Percentiles rank a stretch among this genome's conserved stretches.
These are phyloP conservation scores for Eugnorisma glareosa DNA, from an alignment of 2,888 invertebrate species.

Conservation along the genomic window DNA sequence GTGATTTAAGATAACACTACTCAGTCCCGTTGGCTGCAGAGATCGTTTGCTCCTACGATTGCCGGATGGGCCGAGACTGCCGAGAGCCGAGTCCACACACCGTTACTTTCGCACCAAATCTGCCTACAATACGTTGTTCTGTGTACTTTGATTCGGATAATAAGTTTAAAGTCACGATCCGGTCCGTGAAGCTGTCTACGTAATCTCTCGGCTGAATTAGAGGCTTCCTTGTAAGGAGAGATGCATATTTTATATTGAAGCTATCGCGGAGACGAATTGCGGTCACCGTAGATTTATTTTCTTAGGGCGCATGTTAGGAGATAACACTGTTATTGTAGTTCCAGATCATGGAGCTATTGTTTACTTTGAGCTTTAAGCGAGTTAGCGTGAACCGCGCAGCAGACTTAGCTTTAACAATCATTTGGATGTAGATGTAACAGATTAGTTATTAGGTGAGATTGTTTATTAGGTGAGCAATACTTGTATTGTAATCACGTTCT, in stretches of 20 bases:
- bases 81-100: conserved; percentile 74
- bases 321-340: conserved; percentile 61
- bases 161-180: conserved; percentile 88
- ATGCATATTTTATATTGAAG: conserved; percentile 80
- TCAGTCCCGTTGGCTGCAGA: conserved; percentile 83
- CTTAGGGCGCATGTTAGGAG: conserved; percentile 43
- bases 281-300: conserved; percentile 76
- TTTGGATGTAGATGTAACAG: neutral
- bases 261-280: conserved; percentile 75
- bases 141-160: conserved; percentile 87
- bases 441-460: too few species aligned
- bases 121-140: conserved; percentile 86
- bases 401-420: neutral
- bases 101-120: conserved; percentile 89
- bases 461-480: too few species aligned
- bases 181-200: conserved; percentile 83
- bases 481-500: neutral
- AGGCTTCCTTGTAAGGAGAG: conserved; percentile 84
- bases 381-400: neutral
- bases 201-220: conserved; percentile 85
- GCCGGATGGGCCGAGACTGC: conserved; percentile 75
- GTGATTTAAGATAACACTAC: conserved; percentile 84
- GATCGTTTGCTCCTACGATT: conserved; percentile 81
- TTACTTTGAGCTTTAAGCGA: conserved; percentile 12
- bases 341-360: conserved; percentile 30